Conservation (phyloP, 2,113 vertebrate species). For the Bucco capensis region DNA sequence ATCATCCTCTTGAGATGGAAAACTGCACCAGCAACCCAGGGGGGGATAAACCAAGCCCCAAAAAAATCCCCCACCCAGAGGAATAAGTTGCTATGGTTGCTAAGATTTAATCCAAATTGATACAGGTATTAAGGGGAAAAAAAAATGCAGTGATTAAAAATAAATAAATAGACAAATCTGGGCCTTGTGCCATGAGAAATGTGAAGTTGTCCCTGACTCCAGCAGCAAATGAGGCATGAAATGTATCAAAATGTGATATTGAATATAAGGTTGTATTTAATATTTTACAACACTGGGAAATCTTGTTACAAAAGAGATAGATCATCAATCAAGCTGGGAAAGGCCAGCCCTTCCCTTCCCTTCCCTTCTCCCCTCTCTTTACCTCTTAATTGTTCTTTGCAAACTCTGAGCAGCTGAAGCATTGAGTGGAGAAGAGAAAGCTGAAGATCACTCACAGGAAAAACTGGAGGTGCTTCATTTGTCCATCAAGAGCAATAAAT, state of each 20-base stretch:
- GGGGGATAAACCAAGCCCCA: not conserved
- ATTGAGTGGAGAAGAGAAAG: not conserved
- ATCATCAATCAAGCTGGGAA: constrained; percentile 64
- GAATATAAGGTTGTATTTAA: constrained; percentile 74
- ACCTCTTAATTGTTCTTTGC: not conserved
- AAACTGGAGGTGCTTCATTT: not conserved
- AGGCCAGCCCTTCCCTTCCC: not conserved
- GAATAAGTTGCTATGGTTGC: constrained; percentile 55
- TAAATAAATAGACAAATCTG: constrained; percentile 65
- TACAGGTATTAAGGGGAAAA: constrained; percentile 20
- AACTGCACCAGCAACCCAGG: not conserved
- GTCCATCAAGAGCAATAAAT: constrained; percentile 5
- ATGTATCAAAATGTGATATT: constrained; percentile 76
- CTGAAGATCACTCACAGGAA: not conserved
- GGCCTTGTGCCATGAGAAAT: constrained; percentile 72
- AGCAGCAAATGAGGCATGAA: constrained; percentile 74
- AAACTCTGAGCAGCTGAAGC: not conserved
- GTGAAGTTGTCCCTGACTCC: constrained; percentile 73
- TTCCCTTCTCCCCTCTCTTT: constrained; percentile 5
- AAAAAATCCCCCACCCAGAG: not conserved
- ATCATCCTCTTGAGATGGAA: fast-evolving
- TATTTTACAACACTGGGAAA: constrained; percentile 70
- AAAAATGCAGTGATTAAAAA: constrained; percentile 44
- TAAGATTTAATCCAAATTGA: constrained; percentile 20
- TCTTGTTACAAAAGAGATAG: constrained; percentile 61